These are phyloP conservation scores for Linnaemya tessellans DNA, from an alignment of 2,888 invertebrate genomes.

Conservation along the genomic window DNA sequence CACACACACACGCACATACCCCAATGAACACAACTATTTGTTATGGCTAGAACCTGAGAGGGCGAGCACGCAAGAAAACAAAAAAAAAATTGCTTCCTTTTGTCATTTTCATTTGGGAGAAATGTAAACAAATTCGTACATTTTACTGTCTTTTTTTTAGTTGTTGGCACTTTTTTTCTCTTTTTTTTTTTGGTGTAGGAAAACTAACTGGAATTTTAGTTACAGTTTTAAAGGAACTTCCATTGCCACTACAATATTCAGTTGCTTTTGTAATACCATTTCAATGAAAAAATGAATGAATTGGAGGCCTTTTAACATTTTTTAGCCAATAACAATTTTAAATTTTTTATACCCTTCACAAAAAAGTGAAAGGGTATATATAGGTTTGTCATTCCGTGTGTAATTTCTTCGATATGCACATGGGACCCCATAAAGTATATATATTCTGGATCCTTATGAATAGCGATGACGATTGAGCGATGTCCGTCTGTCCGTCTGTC, in stretches of 20 bases:
- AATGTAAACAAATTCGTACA: slow-evolving; percentile 69
- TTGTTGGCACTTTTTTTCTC: slow-evolving; percentile 23
- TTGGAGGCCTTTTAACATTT: slow-evolving; percentile 61
- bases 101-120: slow-evolving; percentile 70
- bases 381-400: too few relatives aligned
- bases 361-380: too few relatives aligned
- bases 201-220: slow-evolving; percentile 48
- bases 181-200: slow-evolving; percentile 13
- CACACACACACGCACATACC: not conserved
- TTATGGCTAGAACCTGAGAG: not conserved
- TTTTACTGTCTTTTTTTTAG: slow-evolving; percentile 28
- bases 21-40: slow-evolving; percentile 7
- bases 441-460: too few relatives aligned
- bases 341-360: too few relatives aligned
- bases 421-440: too few relatives aligned
- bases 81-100: slow-evolving; percentile 51
- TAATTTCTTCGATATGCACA: too few relatives aligned
- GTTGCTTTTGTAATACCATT: slow-evolving; percentile 47
- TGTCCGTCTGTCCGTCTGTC: too few relatives aligned
- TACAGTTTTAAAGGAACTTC: slow-evolving; percentile 26
- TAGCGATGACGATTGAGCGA: too few relatives aligned
- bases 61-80: slow-evolving; percentile 9
- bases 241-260: slow-evolving; percentile 30
- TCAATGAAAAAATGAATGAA: slow-evolving; percentile 66
- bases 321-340: slow-evolving; percentile 61